phyloP scores from a whole-genome alignment of 2,113 vertebrate species.

The Rhegmatorhina hoffmannsi region DNA sequence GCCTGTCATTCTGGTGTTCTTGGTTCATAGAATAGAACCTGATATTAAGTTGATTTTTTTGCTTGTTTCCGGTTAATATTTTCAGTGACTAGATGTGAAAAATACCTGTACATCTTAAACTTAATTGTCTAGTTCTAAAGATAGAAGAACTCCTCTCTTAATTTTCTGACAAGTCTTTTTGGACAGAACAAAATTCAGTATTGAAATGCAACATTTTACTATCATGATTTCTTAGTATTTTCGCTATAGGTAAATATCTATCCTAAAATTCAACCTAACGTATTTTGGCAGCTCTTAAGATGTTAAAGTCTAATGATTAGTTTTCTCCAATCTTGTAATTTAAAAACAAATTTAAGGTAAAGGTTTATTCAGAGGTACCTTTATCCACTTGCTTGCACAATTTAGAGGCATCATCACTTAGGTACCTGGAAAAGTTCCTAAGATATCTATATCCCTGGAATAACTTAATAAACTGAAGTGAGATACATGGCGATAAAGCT shows the following conservation, averaged over 20 bases:
- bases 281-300: not conserved
- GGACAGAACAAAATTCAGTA: not conserved
- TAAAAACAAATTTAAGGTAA: not conserved
- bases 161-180: not conserved
- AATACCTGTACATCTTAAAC: not conserved
- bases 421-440: not conserved
- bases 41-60: not conserved
- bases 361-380: not conserved
- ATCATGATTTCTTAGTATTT: not conserved
- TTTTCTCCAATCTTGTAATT: not conserved
- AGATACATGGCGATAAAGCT: not conserved
- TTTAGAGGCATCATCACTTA: not conserved
- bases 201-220: not conserved
- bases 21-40: not conserved
- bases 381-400: not conserved
- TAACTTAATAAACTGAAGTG: not conserved
- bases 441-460: not conserved
- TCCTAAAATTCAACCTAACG: not conserved
- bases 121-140: not conserved
- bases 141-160: not conserved
- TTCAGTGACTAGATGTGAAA: not conserved
- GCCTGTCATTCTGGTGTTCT: not conserved
- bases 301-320: not conserved
- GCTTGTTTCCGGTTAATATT: not conserved
- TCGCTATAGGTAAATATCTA: not conserved